phyloP scores from a whole-genome alignment of 37 sponge, comb jelly and placozoan species.

The Ephydatia muelleri region DNA sequence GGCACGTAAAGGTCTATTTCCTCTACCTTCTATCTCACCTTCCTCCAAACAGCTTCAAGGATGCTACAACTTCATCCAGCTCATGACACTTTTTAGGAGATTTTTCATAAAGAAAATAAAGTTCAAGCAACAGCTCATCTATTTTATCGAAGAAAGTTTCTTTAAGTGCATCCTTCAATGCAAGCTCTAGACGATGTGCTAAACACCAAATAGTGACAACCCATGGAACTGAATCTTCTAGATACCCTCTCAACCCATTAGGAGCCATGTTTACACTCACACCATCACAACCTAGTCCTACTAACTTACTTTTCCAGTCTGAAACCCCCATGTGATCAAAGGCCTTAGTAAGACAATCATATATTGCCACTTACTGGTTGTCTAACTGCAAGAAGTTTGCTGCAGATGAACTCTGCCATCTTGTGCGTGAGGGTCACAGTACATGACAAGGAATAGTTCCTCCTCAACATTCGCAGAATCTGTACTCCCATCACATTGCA shows the following conservation, averaged over 20 bases:
- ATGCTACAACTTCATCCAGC: constrained; percentile 26
- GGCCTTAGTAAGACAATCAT: background rate
- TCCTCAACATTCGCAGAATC: constrained; percentile 7
- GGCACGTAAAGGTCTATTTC: constrained; percentile 53
- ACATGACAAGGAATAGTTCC: constrained; percentile 20
- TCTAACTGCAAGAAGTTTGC: background rate
- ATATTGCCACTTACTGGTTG: background rate
- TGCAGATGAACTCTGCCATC: background rate
- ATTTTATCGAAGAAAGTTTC: constrained; percentile 28
- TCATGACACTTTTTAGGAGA: constrained; percentile 50
- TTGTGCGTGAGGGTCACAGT: constrained; percentile 23
- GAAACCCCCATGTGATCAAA: background rate
- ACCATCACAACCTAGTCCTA: constrained; percentile 62
- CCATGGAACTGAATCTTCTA: constrained; percentile 42
- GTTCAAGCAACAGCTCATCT: constrained; percentile 39
- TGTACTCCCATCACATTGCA: constrained; percentile 34
- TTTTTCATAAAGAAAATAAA: constrained; percentile 49
- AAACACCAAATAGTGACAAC: constrained; percentile 63
- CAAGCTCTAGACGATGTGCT: constrained; percentile 53
- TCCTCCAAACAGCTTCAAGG: constrained; percentile 42
- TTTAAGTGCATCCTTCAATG: constrained; percentile 63
- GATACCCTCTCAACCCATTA: constrained; percentile 30
- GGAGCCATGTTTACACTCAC: constrained; percentile 40
- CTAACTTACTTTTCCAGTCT: constrained; percentile 45
- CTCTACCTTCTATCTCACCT: constrained; percentile 20